Conservation (phyloP, 2,113 vertebrate genomes). For the Leptocoma aspasia region DNA sequence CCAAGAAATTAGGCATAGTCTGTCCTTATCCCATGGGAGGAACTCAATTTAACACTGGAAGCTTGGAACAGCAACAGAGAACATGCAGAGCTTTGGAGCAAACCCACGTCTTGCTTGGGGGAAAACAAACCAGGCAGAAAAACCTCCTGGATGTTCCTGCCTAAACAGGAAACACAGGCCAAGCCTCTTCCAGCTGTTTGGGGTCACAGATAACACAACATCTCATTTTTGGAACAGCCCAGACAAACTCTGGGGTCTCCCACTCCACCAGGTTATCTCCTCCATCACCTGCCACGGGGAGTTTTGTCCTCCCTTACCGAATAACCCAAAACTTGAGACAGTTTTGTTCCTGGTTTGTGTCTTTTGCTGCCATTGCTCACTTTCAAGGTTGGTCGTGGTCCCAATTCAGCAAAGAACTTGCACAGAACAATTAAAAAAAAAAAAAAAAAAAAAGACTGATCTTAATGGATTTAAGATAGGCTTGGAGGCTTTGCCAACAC, state of each 20-base stretch:
- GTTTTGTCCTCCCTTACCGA: background rate
- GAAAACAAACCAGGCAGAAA: background rate
- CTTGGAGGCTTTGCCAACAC: background rate
- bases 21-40: background rate
- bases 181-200: background rate
- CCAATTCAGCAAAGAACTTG: background rate
- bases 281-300: background rate
- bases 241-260: background rate
- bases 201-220: background rate
- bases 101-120: background rate
- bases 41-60: background rate
- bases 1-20: background rate
- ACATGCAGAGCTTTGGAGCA: background rate
- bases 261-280: background rate
- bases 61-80: background rate
- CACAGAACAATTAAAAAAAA: background rate
- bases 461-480: background rate
- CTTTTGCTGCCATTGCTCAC: slow-evolving; percentile 36
- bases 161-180: background rate
- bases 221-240: background rate
- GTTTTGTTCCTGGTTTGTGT: background rate
- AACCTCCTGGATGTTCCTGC: background rate
- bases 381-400: background rate
- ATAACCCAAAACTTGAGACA: background rate
- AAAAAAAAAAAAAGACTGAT: slow-evolving; percentile 9